phyloP scores from a whole-genome alignment of 1,140 invertebrate species.

The Penaeus chinensis region DNA sequence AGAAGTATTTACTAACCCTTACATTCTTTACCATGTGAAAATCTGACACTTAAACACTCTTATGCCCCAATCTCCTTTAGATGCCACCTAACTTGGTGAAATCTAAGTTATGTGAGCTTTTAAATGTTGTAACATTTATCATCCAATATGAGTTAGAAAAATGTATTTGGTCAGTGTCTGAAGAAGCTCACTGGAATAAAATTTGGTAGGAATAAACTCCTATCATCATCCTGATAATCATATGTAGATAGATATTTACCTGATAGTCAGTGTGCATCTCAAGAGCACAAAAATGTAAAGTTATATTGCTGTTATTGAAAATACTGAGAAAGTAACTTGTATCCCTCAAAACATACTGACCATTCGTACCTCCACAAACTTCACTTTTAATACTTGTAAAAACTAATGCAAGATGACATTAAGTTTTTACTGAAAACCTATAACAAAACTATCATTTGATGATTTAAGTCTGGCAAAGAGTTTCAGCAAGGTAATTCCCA shows the following conservation, averaged over 20 bases:
- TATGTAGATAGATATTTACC: conserved; percentile 26
- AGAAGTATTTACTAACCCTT: background rate
- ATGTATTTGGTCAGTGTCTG: conserved; percentile 33
- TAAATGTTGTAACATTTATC: conserved; percentile 3
- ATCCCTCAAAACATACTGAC: conserved; percentile 31
- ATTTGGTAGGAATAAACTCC: background rate
- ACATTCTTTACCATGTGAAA: no score
- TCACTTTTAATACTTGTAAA: background rate
- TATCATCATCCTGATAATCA: background rate
- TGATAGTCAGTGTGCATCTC: conserved; percentile 28
- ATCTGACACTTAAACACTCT: background rate
- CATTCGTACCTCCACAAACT: conserved; percentile 16
- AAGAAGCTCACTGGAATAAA: conserved; percentile 25
- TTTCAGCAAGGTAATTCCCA: no score
- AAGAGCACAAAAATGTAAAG: conserved; percentile 33
- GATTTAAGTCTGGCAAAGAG: no score
- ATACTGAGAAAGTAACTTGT: conserved; percentile 13
- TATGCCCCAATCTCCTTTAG: conserved; percentile 49
- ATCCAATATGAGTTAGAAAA: conserved; percentile 37
- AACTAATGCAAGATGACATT: no score
- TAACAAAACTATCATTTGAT: no score
- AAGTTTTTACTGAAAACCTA: no score
- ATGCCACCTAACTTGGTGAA: conserved; percentile 27
- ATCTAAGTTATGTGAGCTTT: conserved; percentile 24
- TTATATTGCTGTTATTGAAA: conserved; percentile 40